phyloP scores from a whole-genome alignment of 2,113 vertebrate species.

The Xiphophorus couchianus region DNA sequence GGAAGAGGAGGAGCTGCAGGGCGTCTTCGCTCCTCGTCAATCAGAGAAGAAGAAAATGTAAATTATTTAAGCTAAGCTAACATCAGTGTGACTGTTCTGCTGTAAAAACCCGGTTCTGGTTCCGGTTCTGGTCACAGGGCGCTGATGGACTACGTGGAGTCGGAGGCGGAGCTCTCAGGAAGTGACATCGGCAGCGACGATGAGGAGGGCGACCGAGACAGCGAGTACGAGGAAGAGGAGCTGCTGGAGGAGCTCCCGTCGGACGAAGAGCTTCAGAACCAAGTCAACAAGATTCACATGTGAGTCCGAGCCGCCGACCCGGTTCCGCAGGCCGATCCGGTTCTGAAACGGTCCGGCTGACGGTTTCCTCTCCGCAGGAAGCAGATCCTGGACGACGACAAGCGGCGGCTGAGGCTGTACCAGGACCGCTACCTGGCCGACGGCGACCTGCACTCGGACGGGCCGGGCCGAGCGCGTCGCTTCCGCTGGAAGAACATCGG shows the following conservation, averaged over 20 bases:
- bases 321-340: too few species aligned
- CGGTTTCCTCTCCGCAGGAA: slow-evolving; percentile 83
- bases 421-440: slow-evolving; percentile 93
- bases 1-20: slow-evolving; percentile 85
- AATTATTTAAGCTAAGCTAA: too few species aligned
- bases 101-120: neutral
- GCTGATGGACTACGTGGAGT: slow-evolving; percentile 89
- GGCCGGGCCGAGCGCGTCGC: slow-evolving; percentile 89
- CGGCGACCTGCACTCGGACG: slow-evolving; percentile 94
- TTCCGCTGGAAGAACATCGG: slow-evolving; percentile 97
- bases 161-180: slow-evolving; percentile 95
- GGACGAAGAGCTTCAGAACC: slow-evolving; percentile 88
- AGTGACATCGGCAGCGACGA: slow-evolving; percentile 92
- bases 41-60: slow-evolving; percentile 86
- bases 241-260: slow-evolving; percentile 91
- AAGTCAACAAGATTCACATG: slow-evolving; percentile 97
- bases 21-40: slow-evolving; percentile 73
- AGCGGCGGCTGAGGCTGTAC: slow-evolving; percentile 88
- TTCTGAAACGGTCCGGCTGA: too few species aligned
- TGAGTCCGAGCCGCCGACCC: slow-evolving; percentile 69
- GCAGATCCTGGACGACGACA: slow-evolving; percentile 92
- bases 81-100: neutral
- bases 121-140: slow-evolving; percentile 70
- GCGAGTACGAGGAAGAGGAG: slow-evolving; percentile 93
- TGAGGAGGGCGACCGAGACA: slow-evolving; percentile 85